A percentile compares a stretch with the other conserved stretches of the same genome.
Conservation (phyloP, 2,113 vertebrate genomes). For the Sarotherodon lohbergeri region DNA sequence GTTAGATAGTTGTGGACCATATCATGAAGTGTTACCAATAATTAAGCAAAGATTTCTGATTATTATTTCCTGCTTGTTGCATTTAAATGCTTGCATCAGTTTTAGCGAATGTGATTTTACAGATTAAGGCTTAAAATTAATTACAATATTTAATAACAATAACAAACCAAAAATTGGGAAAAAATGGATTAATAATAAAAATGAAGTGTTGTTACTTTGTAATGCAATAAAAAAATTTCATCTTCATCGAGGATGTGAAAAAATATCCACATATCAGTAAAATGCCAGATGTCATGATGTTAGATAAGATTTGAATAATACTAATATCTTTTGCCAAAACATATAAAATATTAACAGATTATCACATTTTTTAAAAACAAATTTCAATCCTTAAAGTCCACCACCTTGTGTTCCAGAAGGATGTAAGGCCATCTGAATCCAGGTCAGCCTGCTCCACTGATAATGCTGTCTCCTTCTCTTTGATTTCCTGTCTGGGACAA, state of each 20-base stretch:
- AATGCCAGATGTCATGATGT: not conserved
- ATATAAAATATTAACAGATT: not conserved
- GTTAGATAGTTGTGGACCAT: not conserved
- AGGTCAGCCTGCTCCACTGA: constrained; percentile 57
- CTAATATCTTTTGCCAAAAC: not conserved
- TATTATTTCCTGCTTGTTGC: not conserved
- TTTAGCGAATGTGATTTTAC: accelerated
- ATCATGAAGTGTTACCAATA: not conserved
- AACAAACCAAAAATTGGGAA: not conserved
- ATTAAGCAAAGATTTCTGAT: not conserved
- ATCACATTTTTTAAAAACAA: not conserved
- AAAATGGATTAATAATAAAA: not conserved
- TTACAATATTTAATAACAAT: not conserved
- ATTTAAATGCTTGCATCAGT: accelerated
- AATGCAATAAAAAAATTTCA: not conserved
- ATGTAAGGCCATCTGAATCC: not conserved
- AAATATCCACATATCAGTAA: not conserved
- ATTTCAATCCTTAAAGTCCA: not conserved
- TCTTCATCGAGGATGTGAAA: not conserved
- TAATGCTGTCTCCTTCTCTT: constrained; percentile 45
- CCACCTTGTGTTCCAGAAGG: not conserved
- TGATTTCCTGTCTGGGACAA: constrained; percentile 61
- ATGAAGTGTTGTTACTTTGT: not conserved
- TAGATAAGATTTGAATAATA: not conserved
- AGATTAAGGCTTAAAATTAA: not conserved